Evolutionary conservation across 2,888 invertebrate species (phyloP).

Genomic region (Troides aeacus): DNA sequence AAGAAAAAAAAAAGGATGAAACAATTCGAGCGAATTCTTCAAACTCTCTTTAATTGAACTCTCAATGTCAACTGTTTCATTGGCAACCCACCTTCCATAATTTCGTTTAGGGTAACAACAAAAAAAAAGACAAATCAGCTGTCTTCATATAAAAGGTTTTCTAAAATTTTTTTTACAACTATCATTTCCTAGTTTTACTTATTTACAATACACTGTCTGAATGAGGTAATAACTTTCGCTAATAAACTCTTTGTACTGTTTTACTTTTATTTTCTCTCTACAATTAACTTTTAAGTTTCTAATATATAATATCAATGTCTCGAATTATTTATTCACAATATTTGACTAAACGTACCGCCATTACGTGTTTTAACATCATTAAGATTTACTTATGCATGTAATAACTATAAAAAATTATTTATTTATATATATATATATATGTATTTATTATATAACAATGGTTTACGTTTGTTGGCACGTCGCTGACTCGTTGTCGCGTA

Average conservation of each 20-base stretch:
- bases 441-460: slow-evolving; percentile 58
- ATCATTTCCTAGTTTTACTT: slow-evolving; percentile 42
- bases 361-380: slow-evolving; percentile 46
- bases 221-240: slow-evolving; percentile 66
- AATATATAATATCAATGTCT: slow-evolving; percentile 54
- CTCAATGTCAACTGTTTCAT: slow-evolving; percentile 18
- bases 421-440: slow-evolving; percentile 30
- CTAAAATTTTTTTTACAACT: slow-evolving; percentile 53
- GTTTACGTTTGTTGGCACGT: slow-evolving; percentile 71
- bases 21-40: slow-evolving; percentile 20
- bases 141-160: slow-evolving; percentile 61
- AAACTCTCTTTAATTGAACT: not conserved
- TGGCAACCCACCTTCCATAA: slow-evolving; percentile 33
- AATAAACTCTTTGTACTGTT: slow-evolving; percentile 51
- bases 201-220: slow-evolving; percentile 73
- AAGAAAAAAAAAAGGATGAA: slow-evolving; percentile 35
- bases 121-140: slow-evolving; percentile 35
- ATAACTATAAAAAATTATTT: slow-evolving; percentile 54
- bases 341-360: slow-evolving; percentile 34
- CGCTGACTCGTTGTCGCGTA: slow-evolving; percentile 55
- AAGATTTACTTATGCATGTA: slow-evolving; percentile 67
- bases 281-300: slow-evolving; percentile 33
- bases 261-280: slow-evolving; percentile 32
- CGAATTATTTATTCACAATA: slow-evolving; percentile 44
- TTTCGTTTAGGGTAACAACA: slow-evolving; percentile 24